These are phyloP conservation scores for Chloroceryle amazona DNA, from an alignment of 2,797 vertebrate genomes.

Conservation along the genomic window DNA sequence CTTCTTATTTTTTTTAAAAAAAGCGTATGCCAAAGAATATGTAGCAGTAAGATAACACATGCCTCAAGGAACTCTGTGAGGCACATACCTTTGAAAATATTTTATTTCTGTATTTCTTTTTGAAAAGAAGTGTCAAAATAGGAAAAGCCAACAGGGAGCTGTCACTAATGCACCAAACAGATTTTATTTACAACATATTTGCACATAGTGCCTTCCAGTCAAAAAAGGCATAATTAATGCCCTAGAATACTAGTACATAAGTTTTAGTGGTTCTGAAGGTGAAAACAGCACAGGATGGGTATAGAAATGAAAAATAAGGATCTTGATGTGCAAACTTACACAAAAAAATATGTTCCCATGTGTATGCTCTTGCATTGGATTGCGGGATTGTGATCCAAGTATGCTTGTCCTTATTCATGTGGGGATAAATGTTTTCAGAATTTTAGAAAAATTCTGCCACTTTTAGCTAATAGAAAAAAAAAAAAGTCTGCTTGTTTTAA, in stretches of 20 bases:
- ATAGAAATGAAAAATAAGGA: neutral
- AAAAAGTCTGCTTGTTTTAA: neutral
- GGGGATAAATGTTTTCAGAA: neutral
- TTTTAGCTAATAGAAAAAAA: neutral
- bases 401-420: neutral
- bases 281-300: neutral
- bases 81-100: constrained; percentile 18
- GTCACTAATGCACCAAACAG: constrained; percentile 6
- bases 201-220: neutral
- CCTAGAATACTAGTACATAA: neutral
- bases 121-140: constrained; percentile 36
- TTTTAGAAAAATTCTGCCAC: neutral
- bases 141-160: neutral
- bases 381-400: neutral
- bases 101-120: constrained; percentile 35
- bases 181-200: neutral
- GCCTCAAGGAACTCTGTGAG: constrained; percentile 24
- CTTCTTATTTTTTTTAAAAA: neutral
- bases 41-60: constrained; percentile 49
- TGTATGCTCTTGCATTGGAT: neutral
- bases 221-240: neutral
- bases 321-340: neutral
- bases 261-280: neutral
- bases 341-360: neutral
- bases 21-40: neutral